Evolutionary conservation across 2,797 vertebrate genomes (phyloP).

Genomic region (Coregonus ussuriensis): DNA sequence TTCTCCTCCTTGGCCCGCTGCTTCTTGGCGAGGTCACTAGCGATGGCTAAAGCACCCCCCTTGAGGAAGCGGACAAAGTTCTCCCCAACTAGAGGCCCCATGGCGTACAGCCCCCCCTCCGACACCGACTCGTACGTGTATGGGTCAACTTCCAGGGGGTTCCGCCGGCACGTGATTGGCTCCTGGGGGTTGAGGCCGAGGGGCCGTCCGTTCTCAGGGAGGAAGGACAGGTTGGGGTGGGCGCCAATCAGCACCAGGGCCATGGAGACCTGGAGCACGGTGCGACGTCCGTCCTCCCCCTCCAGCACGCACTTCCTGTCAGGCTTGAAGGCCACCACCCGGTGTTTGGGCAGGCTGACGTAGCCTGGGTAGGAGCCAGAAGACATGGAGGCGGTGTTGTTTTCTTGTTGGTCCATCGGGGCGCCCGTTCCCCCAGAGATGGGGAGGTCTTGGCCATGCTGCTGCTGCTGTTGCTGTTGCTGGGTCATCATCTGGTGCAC

Average conservation of each 20-base stretch:
- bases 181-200: conserved; percentile 60
- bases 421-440: conserved; percentile 18
- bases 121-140: conserved; percentile 68
- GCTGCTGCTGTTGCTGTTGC: conserved; percentile 75
- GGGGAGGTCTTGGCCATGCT: background rate
- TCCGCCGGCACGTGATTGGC: conserved; percentile 74
- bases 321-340: conserved; percentile 66
- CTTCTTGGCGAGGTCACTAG: conserved; percentile 63
- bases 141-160: conserved; percentile 77
- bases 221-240: conserved; percentile 78
- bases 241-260: conserved; percentile 79
- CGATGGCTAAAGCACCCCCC: conserved; percentile 79
- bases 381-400: conserved; percentile 3
- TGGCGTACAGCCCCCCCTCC: conserved; percentile 75
- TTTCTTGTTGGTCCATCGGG: background rate
- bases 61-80: conserved; percentile 85
- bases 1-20: conserved; percentile 9
- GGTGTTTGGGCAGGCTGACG: conserved; percentile 75
- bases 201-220: conserved; percentile 56
- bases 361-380: conserved; percentile 70
- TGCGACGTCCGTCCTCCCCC: conserved; percentile 59
- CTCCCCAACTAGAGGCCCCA: conserved; percentile 82
- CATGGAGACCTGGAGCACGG: conserved; percentile 74
- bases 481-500: conserved; percentile 84
- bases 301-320: conserved; percentile 76